These are phyloP conservation scores for Orientallactaga bullata DNA, from an alignment of 2,113 vertebrate species.

Conservation along the genomic window DNA sequence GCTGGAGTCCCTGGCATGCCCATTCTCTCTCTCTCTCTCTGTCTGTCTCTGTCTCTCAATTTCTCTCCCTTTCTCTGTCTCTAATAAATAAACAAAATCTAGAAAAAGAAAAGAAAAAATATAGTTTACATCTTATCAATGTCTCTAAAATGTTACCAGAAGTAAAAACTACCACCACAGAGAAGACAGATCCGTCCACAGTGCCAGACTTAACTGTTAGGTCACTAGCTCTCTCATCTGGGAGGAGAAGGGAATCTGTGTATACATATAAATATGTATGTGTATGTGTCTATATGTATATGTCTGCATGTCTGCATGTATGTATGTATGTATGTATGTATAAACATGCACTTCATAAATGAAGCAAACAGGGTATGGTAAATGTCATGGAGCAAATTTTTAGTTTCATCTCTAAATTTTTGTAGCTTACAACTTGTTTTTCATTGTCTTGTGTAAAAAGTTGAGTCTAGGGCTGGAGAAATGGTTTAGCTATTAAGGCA, in stretches of 20 bases:
- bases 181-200: not conserved
- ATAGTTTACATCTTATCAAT: not conserved
- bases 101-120: too few species aligned
- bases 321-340: not conserved
- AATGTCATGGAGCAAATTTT: constrained; percentile 3
- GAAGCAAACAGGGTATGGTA: not conserved
- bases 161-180: not conserved
- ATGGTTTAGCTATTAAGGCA: too few species aligned
- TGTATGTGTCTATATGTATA: too few species aligned
- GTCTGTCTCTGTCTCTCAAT: too few species aligned
- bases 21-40: too few species aligned
- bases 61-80: too few species aligned
- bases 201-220: not conserved
- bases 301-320: too few species aligned
- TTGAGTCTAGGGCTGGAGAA: too few species aligned
- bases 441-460: not conserved
- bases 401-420: constrained; percentile 33
- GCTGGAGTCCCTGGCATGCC: too few species aligned
- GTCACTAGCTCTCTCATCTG: too few species aligned
- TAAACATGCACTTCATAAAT: not conserved
- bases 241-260: not conserved
- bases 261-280: not conserved
- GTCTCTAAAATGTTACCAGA: constrained; percentile 9
- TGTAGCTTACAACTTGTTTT: not conserved
- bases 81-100: too few species aligned